Evolutionary conservation across 2,888 invertebrate genomes (phyloP), one percentile per base, ranked within the genome.

Genomic region (Chorisops tibialis): DNA sequence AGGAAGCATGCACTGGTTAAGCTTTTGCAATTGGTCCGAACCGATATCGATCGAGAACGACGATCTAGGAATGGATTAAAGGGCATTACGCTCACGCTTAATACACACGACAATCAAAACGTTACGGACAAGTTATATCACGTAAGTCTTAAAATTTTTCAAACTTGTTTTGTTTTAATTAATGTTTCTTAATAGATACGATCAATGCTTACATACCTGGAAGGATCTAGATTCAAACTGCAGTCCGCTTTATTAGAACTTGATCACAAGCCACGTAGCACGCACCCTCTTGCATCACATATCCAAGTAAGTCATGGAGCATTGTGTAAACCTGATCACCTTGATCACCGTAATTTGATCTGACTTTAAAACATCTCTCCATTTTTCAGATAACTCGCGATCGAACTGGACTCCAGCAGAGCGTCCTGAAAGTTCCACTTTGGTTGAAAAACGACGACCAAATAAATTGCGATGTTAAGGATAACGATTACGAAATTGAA

Each of bases 61-160:
- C 89, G 93, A 71, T 94, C 94, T 1, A 88, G 91, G 70, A 90
- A 91, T 71, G 95, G 95, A 0, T 79, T 93, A 64, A 93, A 96
- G 75, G 93, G 93, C 68, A 79, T 96, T 37, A 91, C 94, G 4
- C 87, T 90, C 75, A 93, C 95, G 4, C 87, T 96, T 67, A 94
- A 91, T 52, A 89, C 91, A 68, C 93, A 93, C 74, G 91, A 94
- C 48, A 92, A 94, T 70, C 93, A 94, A 72, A 95, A 91, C 70
- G 91, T 95, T 19, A 87, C 88, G 22, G 94, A 95, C 72, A 94
- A 94, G 80, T 79, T 96, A n/a, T 91, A 91, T 74, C 93, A 95
- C 75, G 94, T 94, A 80, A 81, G 86, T 79, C 65, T 56, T 51
- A 54, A n/a, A 11, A 5, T 14, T 51, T 37, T 35, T 47, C 18